A percentile compares a stretch with the other conserved stretches of the same genome.
Evolutionary conservation across 2,113 vertebrate genomes (phyloP).

Genomic region (Thinocorus orbignyianus): DNA sequence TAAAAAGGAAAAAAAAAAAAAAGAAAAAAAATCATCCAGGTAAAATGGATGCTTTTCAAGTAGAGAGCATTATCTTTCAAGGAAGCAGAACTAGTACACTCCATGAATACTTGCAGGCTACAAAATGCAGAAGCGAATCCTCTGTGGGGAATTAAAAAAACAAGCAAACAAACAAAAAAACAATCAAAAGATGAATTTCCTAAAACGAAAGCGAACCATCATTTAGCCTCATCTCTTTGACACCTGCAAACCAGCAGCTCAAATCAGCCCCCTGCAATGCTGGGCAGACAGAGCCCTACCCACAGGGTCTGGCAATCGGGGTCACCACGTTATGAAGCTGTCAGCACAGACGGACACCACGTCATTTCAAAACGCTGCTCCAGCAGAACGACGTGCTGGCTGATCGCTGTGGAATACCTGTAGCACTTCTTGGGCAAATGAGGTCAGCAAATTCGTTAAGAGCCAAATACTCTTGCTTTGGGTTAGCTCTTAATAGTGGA

Average conservation of each 20-base stretch:
- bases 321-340: background rate
- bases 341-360: accelerated
- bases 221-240: background rate
- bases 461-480: background rate
- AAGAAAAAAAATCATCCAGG: background rate
- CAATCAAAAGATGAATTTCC: background rate
- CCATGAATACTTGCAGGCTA: background rate
- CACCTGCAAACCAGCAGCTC: background rate
- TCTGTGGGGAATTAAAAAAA: background rate
- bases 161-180: too few species aligned
- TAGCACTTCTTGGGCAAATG: background rate
- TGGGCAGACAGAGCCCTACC: background rate
- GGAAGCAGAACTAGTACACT: background rate
- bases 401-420: background rate
- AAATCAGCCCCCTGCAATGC: background rate
- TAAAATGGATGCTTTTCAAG: background rate
- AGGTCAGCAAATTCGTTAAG: background rate
- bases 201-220: background rate
- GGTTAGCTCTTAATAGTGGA: background rate
- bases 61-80: background rate
- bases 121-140: background rate
- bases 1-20: background rate
- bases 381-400: accelerated
- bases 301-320: accelerated
- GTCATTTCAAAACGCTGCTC: background rate